Evolutionary conservation across 2,888 invertebrate species (phyloP).

Genomic region (Atrina japonica): DNA sequence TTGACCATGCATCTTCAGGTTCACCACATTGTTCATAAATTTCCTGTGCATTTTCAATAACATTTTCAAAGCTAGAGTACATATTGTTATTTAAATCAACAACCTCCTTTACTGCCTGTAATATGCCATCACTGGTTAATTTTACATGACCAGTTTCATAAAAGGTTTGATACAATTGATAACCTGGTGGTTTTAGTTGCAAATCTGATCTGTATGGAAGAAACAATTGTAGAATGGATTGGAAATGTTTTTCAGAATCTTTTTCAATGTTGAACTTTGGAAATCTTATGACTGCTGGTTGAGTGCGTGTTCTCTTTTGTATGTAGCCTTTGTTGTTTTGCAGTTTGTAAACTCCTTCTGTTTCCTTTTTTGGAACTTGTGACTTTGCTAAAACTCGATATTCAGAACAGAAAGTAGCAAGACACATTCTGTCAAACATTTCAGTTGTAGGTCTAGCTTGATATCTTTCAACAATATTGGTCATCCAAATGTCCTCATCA

Average conservation of each 20-base stretch:
- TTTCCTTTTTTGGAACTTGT: slow-evolving; percentile 18
- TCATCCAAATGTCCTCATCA: slow-evolving; percentile 36
- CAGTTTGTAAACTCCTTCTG: slow-evolving; percentile 19
- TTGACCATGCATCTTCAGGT: slow-evolving; percentile 41
- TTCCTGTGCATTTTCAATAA: slow-evolving; percentile 25
- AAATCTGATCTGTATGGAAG: slow-evolving; percentile 16
- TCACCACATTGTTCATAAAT: slow-evolving; percentile 11
- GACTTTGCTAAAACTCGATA: slow-evolving; percentile 32
- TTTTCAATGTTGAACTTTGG: slow-evolving; percentile 11
- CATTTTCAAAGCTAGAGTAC: slow-evolving; percentile 28
- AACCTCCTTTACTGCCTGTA: slow-evolving; percentile 24
- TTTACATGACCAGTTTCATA: slow-evolving; percentile 28
- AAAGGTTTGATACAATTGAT: slow-evolving; percentile 28
- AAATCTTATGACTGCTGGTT: slow-evolving; percentile 20
- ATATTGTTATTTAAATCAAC: slow-evolving; percentile 30
- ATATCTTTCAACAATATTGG: slow-evolving; percentile 32
- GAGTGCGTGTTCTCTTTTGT: slow-evolving; percentile 12
- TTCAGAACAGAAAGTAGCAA: slow-evolving; percentile 40
- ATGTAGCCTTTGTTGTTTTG: slow-evolving; percentile 20
- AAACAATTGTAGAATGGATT: slow-evolving; percentile 21
- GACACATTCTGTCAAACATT: slow-evolving; percentile 35
- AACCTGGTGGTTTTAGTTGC: slow-evolving; percentile 30
- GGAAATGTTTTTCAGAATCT: slow-evolving; percentile 20
- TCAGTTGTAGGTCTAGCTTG: slow-evolving; percentile 26
- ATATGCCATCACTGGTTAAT: background rate